These are phyloP conservation scores for Mnemiopsis leidyi DNA, from an alignment of 37 sponge, comb jelly and placozoan species.

Conservation along the genomic window DNA sequence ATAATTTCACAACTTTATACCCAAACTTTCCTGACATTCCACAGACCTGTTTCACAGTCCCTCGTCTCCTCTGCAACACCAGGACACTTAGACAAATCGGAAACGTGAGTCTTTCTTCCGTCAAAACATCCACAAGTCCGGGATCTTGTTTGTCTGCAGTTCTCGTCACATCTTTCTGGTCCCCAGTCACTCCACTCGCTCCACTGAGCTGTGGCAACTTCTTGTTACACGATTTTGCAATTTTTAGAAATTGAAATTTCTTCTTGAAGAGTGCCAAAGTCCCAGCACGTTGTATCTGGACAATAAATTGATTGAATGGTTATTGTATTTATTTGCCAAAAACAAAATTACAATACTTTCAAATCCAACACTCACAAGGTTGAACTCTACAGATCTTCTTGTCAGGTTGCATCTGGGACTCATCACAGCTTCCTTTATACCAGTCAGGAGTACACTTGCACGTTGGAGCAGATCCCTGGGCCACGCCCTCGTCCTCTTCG, in stretches of 20 bases:
- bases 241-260: no score
- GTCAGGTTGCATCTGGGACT: slow-evolving; percentile 14
- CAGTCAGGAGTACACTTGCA: slow-evolving; percentile 37
- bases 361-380: slow-evolving; percentile 23
- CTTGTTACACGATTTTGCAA: background rate
- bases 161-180: background rate
- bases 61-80: slow-evolving; percentile 7
- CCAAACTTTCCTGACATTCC: background rate
- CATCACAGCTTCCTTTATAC: slow-evolving; percentile 14
- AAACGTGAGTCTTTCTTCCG: background rate
- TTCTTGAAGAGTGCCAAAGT: no score
- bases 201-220: background rate
- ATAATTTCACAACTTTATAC: no score
- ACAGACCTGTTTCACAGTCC: slow-evolving; percentile 8
- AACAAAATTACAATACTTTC: background rate
- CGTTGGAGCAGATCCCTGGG: background rate
- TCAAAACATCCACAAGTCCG: slow-evolving; percentile 20
- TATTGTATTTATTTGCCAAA: no score
- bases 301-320: no score
- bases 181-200: slow-evolving; percentile 21
- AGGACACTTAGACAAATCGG: background rate
- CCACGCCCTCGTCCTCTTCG: background rate
- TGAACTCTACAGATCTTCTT: background rate
- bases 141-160: background rate
- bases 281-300: no score